Conservation (phyloP, 2,113 vertebrate species). For the Trichechus manatus region DNA sequence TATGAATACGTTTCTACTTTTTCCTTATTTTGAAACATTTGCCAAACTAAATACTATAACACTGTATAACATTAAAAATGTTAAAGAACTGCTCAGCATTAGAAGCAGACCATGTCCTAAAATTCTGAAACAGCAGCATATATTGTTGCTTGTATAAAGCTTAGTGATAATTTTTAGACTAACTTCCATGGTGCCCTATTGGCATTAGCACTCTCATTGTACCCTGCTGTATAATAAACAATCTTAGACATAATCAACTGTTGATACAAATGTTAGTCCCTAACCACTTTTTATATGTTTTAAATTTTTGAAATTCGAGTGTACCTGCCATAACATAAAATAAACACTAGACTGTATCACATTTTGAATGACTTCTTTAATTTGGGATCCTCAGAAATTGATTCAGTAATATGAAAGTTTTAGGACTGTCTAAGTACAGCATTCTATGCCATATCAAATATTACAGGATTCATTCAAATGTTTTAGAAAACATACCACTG, state of each 20-base stretch:
- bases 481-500: constrained; percentile 53
- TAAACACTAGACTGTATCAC: constrained; percentile 94
- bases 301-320: constrained; percentile 95
- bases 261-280: constrained; percentile 93
- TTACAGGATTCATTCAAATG: constrained; percentile 45
- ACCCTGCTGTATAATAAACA: constrained; percentile 92
- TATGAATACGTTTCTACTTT: constrained; percentile 91
- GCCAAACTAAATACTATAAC: constrained; percentile 89
- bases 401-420: neutral
- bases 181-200: constrained; percentile 90
- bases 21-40: constrained; percentile 91
- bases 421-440: neutral
- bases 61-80: constrained; percentile 89
- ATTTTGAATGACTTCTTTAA: constrained; percentile 82
- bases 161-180: constrained; percentile 93
- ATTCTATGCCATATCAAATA: constrained; percentile 39
- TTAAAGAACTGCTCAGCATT: constrained; percentile 84
- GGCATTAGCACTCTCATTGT: constrained; percentile 92
- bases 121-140: constrained; percentile 90
- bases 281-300: constrained; percentile 97
- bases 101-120: constrained; percentile 83
- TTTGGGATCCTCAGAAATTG: constrained; percentile 64
- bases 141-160: constrained; percentile 94
- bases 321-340: constrained; percentile 96
- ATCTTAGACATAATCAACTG: constrained; percentile 93